Evolutionary conservation across 2,888 invertebrate species (phyloP), one percentile per base, ranked within the genome.

Genomic region (Augochlorella aurata): DNA sequence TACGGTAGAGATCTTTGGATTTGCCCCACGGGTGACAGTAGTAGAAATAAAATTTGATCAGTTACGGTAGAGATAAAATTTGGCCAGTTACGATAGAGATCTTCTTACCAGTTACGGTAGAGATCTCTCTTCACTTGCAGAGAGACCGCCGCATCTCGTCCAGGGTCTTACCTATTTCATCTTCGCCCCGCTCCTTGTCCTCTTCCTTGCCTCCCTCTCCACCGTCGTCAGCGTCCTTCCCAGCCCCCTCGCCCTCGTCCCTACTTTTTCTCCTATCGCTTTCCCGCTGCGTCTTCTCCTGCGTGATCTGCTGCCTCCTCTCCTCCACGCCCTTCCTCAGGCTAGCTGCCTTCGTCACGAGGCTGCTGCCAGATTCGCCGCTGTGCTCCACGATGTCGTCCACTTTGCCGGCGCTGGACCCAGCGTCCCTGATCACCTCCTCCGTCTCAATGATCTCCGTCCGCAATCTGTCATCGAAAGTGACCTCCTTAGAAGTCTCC

Each of bases 401-500:
- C 78, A 90, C 86, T 45, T 90, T 89, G 45, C 72, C 89, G 66
- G 85, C 85, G 9, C 72, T 71, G 5, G 71, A 58, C n/a, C 21
- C 21, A 1, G 14, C 58, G 4, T 74, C 79, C 44, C 65, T 58
- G 8, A 44, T 58, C n/a, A 29, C 45, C 54, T 85, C 71, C 2
- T 90, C 84, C n/a, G 24, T 93, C 88, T 76, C 94, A 91, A 92
- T 94, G 92, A 92, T 94, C 5, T 83, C 95, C 5, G 81, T 81
- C 7, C 84, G 72, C 18, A 77, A 47, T 38, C 61, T 94, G 74
- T 94, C 94, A 9, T 94, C 94, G 24, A 94, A 94, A 77, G 94
- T 94, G 74, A 74, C 82, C 58, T 86, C 83, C 63, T 78, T 85
- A 8, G 81, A 21, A 2, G 45, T 66, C 24, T 83, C 82, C 1